phyloP scores from a whole-genome alignment of 1,140 invertebrate genomes.

The Chrysoperla carnea region DNA sequence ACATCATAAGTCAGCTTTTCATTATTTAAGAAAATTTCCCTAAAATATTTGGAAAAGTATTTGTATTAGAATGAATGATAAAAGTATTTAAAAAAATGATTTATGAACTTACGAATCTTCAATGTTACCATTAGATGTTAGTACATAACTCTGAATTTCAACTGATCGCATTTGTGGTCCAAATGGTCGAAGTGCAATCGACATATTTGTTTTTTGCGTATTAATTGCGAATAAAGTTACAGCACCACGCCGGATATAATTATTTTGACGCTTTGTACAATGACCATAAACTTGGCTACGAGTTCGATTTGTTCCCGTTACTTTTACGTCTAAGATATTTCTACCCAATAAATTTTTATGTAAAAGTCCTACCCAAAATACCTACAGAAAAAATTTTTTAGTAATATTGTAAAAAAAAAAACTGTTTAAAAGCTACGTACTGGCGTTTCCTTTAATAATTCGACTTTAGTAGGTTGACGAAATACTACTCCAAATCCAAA shows the following conservation, averaged over 20 bases:
- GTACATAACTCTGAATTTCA: slow-evolving; percentile 17
- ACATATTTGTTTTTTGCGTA: slow-evolving; percentile 6
- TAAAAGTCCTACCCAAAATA: slow-evolving; percentile 17
- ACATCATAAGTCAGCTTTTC: slow-evolving; percentile 10
- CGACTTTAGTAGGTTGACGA: slow-evolving; percentile 13
- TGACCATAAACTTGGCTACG: slow-evolving; percentile 12
- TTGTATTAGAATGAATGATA: not conserved
- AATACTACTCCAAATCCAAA: slow-evolving; percentile 17
- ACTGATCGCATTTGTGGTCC: slow-evolving; percentile 9
- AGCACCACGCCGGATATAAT: slow-evolving; percentile 14
- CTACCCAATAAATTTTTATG: slow-evolving; percentile 18
- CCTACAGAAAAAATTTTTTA: slow-evolving; percentile 7
- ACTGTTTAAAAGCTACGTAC: slow-evolving; percentile 8
- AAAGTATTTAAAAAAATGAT: not conserved
- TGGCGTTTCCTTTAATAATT: slow-evolving; percentile 16
- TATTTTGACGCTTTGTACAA: slow-evolving; percentile 16
- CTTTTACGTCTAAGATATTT: slow-evolving; percentile 16
- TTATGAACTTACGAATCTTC: slow-evolving; percentile 10
- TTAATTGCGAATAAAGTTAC: slow-evolving; percentile 17
- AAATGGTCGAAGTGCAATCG: slow-evolving; percentile 8
- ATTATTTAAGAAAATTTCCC: slow-evolving; percentile 14
- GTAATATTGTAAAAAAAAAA: not conserved
- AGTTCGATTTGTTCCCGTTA: slow-evolving; percentile 1
- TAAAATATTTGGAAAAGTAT: slow-evolving; percentile 7
- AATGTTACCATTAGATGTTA: slow-evolving; percentile 9